Evolutionary conservation across 92 coral and sea anemone species (phyloP), one percentile per base, ranked within the genome.

Genomic region (Porites cylindrica): DNA sequence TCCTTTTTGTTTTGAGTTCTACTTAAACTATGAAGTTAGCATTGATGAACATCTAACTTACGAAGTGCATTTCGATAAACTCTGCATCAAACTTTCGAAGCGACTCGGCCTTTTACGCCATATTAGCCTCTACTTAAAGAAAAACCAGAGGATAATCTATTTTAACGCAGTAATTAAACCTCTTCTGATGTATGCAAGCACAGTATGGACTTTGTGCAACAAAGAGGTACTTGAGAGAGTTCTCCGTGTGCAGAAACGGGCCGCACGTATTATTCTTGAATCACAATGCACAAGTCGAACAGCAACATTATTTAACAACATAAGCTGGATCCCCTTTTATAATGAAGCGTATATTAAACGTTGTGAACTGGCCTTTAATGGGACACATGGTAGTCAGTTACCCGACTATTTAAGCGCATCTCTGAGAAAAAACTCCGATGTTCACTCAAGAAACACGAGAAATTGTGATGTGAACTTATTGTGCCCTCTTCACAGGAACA

Each of bases 261-360:
- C 56, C 26, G 91, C 82, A 23, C 62, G 91, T 18, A 73, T 74
- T 32, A 88, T 81, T 12, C 76, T 88, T 17, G 76, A 56, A 38
- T 82, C 91, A 58, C 54, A 81, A 60, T 75, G 82, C 10, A 70
- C 53, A 13, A 68, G 78, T 17, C 64, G 62, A 51, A 51, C 90
- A 18, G 70, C 79, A 38, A 86, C 79, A 12, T 38, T 86, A 58
- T 75, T 58, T 59, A 76, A 88, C 59, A 72, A 50, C 64, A 43
- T 76, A 66, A 63, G 77, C 53, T 88, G 88, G 88, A 61, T 88
- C 18, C 88, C 80, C 16, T 88, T 66, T 54, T 87, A 79, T 38
- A 80, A 65, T 56, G 86, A 87, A 71, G 23, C 72, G 1, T 5
- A 80, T n/a, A 79, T 87, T 6, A 73, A 73, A n/a, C 56, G 61